These are phyloP conservation scores for Clarias pachynema DNA, from an alignment of 2,797 vertebrate species.

Conservation along the genomic window DNA sequence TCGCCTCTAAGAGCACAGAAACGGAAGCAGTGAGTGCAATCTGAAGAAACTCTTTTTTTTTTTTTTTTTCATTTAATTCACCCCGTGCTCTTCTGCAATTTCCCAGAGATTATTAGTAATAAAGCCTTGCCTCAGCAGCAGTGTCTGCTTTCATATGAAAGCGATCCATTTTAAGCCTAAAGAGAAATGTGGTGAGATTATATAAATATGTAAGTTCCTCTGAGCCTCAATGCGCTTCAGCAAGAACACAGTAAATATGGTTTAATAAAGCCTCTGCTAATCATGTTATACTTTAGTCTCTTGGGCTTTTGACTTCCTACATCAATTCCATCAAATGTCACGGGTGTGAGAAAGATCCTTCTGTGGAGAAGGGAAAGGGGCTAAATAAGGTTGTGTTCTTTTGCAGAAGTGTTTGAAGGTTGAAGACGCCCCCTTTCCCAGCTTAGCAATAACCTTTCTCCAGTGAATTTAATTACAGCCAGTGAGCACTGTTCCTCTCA, in stretches of 20 bases:
- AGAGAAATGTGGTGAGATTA: conserved; percentile 65
- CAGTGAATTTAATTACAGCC: conserved; percentile 57
- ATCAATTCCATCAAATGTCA: conserved; percentile 66
- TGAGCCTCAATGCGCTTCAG: conserved; percentile 51
- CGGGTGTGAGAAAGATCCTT: conserved; percentile 44
- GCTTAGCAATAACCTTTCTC: conserved; percentile 57
- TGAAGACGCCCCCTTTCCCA: conserved; percentile 29
- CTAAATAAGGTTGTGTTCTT: conserved; percentile 36
- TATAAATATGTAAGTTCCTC: conserved; percentile 62
- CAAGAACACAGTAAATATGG: conserved; percentile 67
- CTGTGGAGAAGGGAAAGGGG: conserved; percentile 19
- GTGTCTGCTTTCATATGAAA: conserved; percentile 54
- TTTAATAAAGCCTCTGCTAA: conserved; percentile 61
- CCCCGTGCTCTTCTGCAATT: conserved; percentile 46
- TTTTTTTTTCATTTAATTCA: conserved; percentile 42
- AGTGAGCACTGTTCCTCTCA: conserved; percentile 34
- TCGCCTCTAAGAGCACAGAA: conserved; percentile 80
- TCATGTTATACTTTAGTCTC: conserved; percentile 64
- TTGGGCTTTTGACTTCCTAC: conserved; percentile 49
- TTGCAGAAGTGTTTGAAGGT: conserved; percentile 36
- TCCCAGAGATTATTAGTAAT: conserved; percentile 70
- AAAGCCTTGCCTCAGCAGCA: conserved; percentile 58
- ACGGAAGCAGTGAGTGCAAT: conserved; percentile 80
- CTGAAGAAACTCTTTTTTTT: conserved; percentile 37
- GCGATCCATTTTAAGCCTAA: conserved; percentile 59